Base-by-base conservation (phyloP, 2,113 vertebrate genomes). In the Scytalopus superciliaris region DNA sequence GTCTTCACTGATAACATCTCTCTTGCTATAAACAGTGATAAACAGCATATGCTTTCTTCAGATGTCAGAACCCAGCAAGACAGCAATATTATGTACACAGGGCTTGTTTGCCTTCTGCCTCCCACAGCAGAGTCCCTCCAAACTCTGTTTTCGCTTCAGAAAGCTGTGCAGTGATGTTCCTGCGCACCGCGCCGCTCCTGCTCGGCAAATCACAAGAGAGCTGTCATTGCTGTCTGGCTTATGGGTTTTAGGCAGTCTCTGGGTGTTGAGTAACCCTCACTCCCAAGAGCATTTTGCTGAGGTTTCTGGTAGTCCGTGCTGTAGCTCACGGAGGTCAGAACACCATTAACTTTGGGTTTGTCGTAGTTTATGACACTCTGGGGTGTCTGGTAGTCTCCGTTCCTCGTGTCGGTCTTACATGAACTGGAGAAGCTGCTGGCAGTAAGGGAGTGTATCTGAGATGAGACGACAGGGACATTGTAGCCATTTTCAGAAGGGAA, bases 301-400 rank as follows among this genome's bases (percentile, higher is more conserved):
- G 98, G 97, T 62, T 97, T 98, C 95, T 97, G 98, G 87, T 97
- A 97, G 91, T 97, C 93, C 0, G 90, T 93, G 74, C 89, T 84
- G 31, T 89, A 80, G 50, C 91, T 92, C 45, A 97, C 88, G 0
- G 88, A 81, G 33, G 94, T 44, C 44, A 93, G 53, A 69, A 81
- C 88, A 60, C 94, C 92, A 8, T 95, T 88, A 30, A 47, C 88
- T 84, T 97, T 98, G 59, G 99, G 99, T 83, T 97, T 93, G 94
- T 99, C 98, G 3, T 99, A 99, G 73, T 97, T 98, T 84, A 93
- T 92, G 59, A 97, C 94, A 77, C 94, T 96, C 56, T 97, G 98
- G 7, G 98, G 98, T 42, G 87, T 98, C 89, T 97, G 98, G 80
- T 98, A 98, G 87, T 95, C 96, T 44, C 93, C 94, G 0, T 94